Base-by-base conservation (phyloP, 2,113 vertebrate species). In the Anarrhichthys ocellatus region DNA sequence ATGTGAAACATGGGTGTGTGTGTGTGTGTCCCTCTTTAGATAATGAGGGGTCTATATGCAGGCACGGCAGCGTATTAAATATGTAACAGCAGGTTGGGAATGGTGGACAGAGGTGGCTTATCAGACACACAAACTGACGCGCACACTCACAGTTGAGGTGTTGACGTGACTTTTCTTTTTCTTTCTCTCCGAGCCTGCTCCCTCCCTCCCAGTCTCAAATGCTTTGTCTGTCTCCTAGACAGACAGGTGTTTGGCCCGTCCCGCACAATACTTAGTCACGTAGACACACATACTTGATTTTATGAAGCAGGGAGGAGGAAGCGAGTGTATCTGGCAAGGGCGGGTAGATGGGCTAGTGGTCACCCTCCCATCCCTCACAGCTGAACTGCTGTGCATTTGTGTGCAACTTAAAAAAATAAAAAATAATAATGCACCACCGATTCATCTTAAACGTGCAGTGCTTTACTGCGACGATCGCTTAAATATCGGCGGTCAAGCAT, bases 11-110 rank as follows among this genome's bases (percentile, higher is more conserved):
- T 42, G 72, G 70, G 76, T 52, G 77, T n/a, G 58, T 79, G 67
- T 56, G 67, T 56, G 78, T 84, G 82, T 82, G 65, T 85, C 44
- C 46, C 15, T 80, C 76, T 80, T 75, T 81, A 68, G 80, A 83
- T 92, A 94, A 94, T 94, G 90, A 92, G 85, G 74, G 92, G 89
- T 93, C 93, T 93, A 92, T 93, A 94, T 94, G 88, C 92, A 92
- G 88, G 89, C 82, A 40, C 87, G 90, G 78, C 86, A 85, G 74
- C 81, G 81, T 89, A 93, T 94, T 90, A 94, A 94, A 94, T 92
- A 94, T 94, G 92, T 87, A 94, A 87, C 74, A 91, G 91, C 81
- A 83, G 81, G 89, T 78, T 82, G 80, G 63, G 77, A 92, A 83
- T 68, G 84, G 78, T 81, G 89, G 90, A 86, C 91, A 93, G 84